Evolutionary conservation across 2,888 invertebrate species (phyloP), one percentile per base, ranked within the genome.

Genomic region (Microchrysa polita): DNA sequence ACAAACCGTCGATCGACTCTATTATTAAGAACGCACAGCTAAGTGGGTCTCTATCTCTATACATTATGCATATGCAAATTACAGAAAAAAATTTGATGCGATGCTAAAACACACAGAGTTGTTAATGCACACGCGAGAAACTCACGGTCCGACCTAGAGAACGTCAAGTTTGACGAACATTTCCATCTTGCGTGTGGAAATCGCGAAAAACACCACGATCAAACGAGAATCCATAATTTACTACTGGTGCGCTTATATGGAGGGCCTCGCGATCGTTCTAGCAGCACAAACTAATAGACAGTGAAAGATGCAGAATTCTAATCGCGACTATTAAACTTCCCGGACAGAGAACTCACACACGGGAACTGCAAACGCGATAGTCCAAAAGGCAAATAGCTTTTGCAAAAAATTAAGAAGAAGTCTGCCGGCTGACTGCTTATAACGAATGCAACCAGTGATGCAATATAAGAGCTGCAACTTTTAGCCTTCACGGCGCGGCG

Each of bases 401-500:
- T 5, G 14, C 34, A n/a, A 61, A 48, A 65, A 61, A 40, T n/a
- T n/a, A 61, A 40, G n/a, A 61, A 40, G 12, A 18, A 5, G 27
- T 5, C 27, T 34, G 14, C 5, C 48, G 48, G 16, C 48, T 48
- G 48, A n/a, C n/a, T 10, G 18, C 55, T 5, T 20, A n/a, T n/a
- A 55, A 20, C 55, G 16, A 20, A 9, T 48, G 65, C 44, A n/a
- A n/a, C n/a, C n/a, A 65, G 20, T 65, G 22, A 65, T 48, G 65
- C 65, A 65, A 65, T 44, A n/a, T n/a, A 61, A 18, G 16, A 61
- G 48, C 20, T 14, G 44, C 10, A 27, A 10, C 10, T 12, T 9
- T 23, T 34, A 22, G 65, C 65, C 65, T 65, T 65, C 65, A 48
- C 48, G 48, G n/a, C 44, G 27, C 27, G 27, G 27, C 27, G 65